These are phyloP conservation scores for Gnatocerus cornutus DNA, from an alignment of 2,888 invertebrate species.

Conservation along the genomic window DNA sequence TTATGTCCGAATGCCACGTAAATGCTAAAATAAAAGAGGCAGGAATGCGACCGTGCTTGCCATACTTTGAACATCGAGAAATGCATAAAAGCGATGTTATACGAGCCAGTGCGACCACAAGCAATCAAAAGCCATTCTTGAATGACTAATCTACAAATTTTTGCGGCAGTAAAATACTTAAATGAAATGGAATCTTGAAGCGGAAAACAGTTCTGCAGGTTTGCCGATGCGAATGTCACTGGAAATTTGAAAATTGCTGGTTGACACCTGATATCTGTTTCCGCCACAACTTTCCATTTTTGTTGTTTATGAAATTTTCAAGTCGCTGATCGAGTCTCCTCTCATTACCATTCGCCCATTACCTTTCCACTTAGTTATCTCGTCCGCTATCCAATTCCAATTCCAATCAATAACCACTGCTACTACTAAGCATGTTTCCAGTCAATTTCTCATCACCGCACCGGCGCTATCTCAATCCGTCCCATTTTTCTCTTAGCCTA, in stretches of 20 bases:
- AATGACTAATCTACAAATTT: not conserved
- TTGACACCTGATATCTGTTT: not conserved
- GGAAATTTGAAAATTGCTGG: no score
- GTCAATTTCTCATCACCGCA: conserved; percentile 15
- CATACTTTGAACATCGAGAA: conserved; percentile 34
- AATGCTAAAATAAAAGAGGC: conserved; percentile 49
- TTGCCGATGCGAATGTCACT: no score
- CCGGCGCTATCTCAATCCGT: conserved; percentile 15
- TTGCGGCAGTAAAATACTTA: not conserved
- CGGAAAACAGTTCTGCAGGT: no score
- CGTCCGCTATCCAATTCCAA: conserved; percentile 15
- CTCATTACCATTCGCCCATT: conserved; percentile 9
- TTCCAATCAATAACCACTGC: conserved; percentile 10
- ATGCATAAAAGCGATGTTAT: conserved; percentile 6
- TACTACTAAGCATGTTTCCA: conserved; percentile 16
- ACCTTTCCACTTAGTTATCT: conserved; percentile 13
- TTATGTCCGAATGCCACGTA: conserved; percentile 52
- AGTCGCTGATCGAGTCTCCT: conserved; percentile 1
- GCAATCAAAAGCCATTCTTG: not conserved
- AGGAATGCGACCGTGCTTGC: conserved; percentile 52
- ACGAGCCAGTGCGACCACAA: not conserved
- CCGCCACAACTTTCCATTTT: not conserved
- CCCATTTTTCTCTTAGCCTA: conserved; percentile 20
- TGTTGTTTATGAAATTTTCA: not conserved
- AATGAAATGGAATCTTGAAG: no score